These are phyloP conservation scores for Listronotus oregonensis DNA, from an alignment of 1,140 invertebrate genomes.

Conservation along the genomic window DNA sequence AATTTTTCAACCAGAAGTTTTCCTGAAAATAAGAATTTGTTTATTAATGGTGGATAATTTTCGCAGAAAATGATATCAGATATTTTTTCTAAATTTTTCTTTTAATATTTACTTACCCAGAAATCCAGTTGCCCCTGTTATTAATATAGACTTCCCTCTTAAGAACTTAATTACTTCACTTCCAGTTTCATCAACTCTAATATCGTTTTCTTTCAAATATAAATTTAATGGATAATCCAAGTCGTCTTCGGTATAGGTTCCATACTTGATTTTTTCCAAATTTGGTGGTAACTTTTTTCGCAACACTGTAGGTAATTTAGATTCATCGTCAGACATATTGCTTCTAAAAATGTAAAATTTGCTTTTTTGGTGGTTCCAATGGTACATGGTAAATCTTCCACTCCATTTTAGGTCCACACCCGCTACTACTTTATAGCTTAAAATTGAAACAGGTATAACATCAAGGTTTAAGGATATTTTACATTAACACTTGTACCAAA, in stretches of 20 bases:
- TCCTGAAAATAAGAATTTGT: conserved; percentile 56
- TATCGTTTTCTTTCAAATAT: conserved; percentile 17
- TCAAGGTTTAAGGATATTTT: no score
- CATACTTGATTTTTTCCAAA: conserved; percentile 25
- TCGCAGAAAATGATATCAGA: no score
- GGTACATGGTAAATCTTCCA: no score
- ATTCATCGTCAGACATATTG: not conserved
- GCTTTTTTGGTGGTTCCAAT: no score
- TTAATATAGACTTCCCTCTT: conserved; percentile 45
- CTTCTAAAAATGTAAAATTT: no score
- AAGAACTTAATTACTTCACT: conserved; percentile 45
- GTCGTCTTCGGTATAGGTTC: not conserved
- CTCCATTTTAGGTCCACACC: no score
- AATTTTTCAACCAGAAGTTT: conserved; percentile 82
- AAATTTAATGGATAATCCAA: conserved; percentile 13
- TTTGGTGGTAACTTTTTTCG: conserved; percentile 14
- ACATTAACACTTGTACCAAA: no score
- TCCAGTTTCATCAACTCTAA: conserved; percentile 28
- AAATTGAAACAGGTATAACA: no score
- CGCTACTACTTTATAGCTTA: no score
- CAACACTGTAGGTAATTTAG: conserved; percentile 13
- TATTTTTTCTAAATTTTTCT: no score
- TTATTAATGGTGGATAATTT: no score
- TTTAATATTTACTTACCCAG: conserved; percentile 56
- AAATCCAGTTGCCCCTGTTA: conserved; percentile 50